Evolutionary conservation across 2,113 vertebrate species (phyloP).

Genomic region (Macquaria ambigua): DNA sequence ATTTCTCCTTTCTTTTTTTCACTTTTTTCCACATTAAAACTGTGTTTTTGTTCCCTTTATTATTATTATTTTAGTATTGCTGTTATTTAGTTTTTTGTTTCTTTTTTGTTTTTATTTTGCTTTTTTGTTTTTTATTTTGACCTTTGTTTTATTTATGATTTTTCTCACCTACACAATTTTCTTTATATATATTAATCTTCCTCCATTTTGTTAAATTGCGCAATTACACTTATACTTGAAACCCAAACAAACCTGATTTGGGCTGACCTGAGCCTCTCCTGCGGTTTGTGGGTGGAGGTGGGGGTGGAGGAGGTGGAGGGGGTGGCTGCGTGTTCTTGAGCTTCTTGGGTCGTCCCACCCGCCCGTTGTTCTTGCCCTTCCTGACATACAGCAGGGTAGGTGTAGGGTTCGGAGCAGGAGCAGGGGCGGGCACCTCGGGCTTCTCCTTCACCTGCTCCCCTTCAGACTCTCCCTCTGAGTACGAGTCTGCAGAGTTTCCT

Average conservation of each 20-base stretch:
- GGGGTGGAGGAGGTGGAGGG: conserved; percentile 16
- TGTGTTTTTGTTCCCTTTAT: not conserved
- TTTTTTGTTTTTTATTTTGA: not conserved
- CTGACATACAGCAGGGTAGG: conserved; percentile 77
- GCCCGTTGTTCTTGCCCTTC: conserved; percentile 79
- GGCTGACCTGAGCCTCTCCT: conserved; percentile 81
- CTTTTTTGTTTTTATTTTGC: not conserved
- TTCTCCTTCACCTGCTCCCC: conserved; percentile 81
- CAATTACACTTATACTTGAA: conserved; percentile 12
- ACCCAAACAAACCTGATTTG: conserved; percentile 65
- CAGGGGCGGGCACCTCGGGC: conserved; percentile 29
- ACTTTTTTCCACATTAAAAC: not conserved
- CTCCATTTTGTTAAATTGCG: not conserved
- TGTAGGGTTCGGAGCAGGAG: conserved; percentile 47
- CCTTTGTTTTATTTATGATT: not conserved
- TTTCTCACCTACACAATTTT: not conserved
- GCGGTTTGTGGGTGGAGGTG: conserved; percentile 45
- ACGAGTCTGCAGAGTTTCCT: conserved; percentile 86
- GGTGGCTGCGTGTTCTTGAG: conserved; percentile 64
- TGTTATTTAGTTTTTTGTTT: not conserved
- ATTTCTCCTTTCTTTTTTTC: not conserved
- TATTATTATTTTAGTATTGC: not conserved
- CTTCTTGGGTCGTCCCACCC: conserved; percentile 83
- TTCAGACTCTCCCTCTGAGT: conserved; percentile 84
- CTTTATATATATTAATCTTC: not conserved